phyloP scores from a whole-genome alignment of 2,888 invertebrate genomes.

The Gymnoscelis rufifasciata region DNA sequence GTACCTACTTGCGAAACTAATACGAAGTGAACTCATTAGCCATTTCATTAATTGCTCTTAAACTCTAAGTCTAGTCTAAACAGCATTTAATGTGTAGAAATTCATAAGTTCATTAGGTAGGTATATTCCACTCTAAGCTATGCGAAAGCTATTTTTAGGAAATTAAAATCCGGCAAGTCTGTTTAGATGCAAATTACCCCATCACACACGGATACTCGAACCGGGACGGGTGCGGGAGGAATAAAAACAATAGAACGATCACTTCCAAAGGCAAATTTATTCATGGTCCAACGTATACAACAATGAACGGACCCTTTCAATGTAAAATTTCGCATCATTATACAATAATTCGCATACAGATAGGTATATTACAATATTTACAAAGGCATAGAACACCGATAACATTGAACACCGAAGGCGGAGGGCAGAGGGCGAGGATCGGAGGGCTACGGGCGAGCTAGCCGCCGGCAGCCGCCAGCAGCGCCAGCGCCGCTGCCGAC shows the following conservation, averaged over 20 bases:
- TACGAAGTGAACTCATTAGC: no score
- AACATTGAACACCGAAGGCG: conserved; percentile 61
- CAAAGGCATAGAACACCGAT: conserved; percentile 54
- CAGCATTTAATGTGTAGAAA: no score
- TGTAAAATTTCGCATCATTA: conserved; percentile 72
- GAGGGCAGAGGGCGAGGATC: conserved; percentile 30
- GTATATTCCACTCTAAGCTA: no score
- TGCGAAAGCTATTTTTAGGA: conserved; percentile 7
- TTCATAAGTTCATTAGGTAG: not conserved
- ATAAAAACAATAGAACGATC: conserved; percentile 37
- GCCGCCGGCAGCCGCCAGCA: conserved; percentile 60
- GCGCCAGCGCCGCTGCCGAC: conserved; percentile 51
- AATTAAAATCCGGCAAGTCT: conserved; percentile 8
- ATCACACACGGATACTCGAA: conserved; percentile 20
- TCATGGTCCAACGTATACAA: conserved; percentile 77
- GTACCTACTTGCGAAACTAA: no score
- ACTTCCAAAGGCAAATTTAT: conserved; percentile 75
- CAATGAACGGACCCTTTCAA: conserved; percentile 76
- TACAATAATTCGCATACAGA: conserved; percentile 53
- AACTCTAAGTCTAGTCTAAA: no score
- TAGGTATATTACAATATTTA: conserved; percentile 71
- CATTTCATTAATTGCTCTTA: no score
- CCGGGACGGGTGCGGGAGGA: conserved; percentile 19
- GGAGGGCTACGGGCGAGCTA: conserved; percentile 50
- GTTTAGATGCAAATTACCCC: conserved; percentile 26